phyloP scores from a whole-genome alignment of 64 coral and sea anemone genomes.

The Astreopora myriophthalma region DNA sequence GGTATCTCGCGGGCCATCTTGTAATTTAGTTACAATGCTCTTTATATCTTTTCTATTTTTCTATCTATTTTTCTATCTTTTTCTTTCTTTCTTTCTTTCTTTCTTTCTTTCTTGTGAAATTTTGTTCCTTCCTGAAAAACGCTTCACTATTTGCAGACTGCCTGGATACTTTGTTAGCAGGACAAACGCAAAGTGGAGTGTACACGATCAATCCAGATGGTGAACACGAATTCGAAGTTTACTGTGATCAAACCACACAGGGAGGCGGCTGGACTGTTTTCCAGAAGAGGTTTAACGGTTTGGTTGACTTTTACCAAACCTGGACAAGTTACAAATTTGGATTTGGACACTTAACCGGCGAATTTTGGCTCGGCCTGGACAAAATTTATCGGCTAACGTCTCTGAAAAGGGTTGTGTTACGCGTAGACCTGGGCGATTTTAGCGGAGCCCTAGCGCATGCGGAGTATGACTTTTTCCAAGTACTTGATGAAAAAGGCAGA shows the following conservation, averaged over 20 bases:
- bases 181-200: background rate
- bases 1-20: too few species aligned
- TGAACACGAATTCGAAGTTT: constrained; percentile 1
- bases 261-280: constrained; percentile 7
- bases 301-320: background rate
- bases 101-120: too few species aligned
- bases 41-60: too few species aligned
- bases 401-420: background rate
- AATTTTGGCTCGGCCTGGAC: constrained; percentile 10
- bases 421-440: background rate
- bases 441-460: background rate
- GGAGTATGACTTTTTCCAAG: background rate
- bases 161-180: background rate
- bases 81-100: too few species aligned
- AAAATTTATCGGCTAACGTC: constrained; percentile 9
- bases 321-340: background rate
- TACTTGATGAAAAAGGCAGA: background rate
- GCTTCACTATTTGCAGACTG: background rate
- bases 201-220: background rate
- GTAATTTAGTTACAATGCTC: too few species aligned
- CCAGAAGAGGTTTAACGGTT: background rate
- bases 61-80: too few species aligned
- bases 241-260: background rate
- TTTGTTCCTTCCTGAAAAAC: too few species aligned
- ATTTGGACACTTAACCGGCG: background rate